Evolutionary conservation across 2,888 invertebrate species (phyloP).

Genomic region (Tridacna gigas): DNA sequence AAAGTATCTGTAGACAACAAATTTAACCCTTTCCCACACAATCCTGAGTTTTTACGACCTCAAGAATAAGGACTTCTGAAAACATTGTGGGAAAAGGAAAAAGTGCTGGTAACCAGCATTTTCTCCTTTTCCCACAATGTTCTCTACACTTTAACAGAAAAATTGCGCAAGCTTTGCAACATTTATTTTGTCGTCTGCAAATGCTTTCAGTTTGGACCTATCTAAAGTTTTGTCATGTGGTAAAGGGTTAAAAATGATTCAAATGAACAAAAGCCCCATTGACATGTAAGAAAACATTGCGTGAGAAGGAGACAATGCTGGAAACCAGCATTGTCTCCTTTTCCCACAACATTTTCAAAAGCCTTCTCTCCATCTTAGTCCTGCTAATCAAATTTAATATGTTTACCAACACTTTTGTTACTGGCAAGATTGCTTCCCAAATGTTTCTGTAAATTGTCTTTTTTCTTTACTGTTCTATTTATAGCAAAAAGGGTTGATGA

Average conservation of each 20-base stretch:
- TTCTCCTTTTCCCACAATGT: background rate
- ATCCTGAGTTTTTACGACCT: too few species aligned
- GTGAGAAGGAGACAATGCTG: background rate
- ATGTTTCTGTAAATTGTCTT: background rate
- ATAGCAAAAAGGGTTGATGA: background rate
- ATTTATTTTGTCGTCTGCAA: too few species aligned
- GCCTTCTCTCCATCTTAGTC: background rate
- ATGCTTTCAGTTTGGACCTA: too few species aligned
- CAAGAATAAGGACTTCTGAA: too few species aligned
- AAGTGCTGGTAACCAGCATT: background rate
- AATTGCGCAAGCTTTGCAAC: too few species aligned
- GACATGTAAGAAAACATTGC: background rate
- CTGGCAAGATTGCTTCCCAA: background rate
- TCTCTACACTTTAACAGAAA: too few species aligned
- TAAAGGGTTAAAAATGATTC: background rate
- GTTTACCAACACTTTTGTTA: constrained; percentile 13
- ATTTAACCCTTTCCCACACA: background rate
- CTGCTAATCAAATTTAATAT: constrained; percentile 24
- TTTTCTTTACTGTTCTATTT: background rate
- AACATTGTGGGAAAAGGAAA: background rate
- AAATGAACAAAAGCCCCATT: background rate
- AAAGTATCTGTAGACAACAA: background rate
- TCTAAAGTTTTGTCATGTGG: too few species aligned
- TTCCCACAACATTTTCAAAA: background rate
- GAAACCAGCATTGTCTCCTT: background rate